These are phyloP conservation scores for Blennius ocellaris DNA, from an alignment of 2,113 vertebrate genomes.

Conservation along the genomic window DNA sequence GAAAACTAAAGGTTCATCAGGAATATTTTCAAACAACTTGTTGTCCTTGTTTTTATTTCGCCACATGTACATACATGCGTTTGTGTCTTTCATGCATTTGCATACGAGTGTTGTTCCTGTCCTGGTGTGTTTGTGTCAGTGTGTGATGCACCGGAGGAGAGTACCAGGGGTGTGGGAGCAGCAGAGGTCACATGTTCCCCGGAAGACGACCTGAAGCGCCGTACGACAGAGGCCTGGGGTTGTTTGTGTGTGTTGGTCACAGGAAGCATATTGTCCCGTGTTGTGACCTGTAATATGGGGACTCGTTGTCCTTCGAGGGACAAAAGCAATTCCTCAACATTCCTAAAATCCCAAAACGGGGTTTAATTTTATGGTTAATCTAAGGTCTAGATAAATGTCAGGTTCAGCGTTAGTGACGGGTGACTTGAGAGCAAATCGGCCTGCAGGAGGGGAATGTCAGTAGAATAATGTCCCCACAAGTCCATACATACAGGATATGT, in stretches of 20 bases:
- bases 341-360: too few relatives aligned
- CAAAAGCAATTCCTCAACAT: too few relatives aligned
- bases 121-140: background rate
- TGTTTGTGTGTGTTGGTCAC: constrained; percentile 3
- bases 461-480: too few relatives aligned
- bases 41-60: background rate
- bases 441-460: too few relatives aligned
- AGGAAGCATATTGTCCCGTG: background rate
- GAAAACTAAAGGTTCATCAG: too few relatives aligned
- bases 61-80: background rate
- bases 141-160: constrained; percentile 12
- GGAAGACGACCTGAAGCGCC: constrained; percentile 12
- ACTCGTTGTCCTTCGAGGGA: too few relatives aligned
- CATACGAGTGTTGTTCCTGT: background rate
- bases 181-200: constrained; percentile 42
- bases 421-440: too few relatives aligned
- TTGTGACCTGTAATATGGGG: background rate
- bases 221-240: constrained; percentile 9
- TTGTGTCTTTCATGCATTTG: background rate
- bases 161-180: constrained; percentile 9
- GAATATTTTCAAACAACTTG: too few relatives aligned
- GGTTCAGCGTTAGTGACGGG: too few relatives aligned
- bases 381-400: too few relatives aligned
- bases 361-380: too few relatives aligned
- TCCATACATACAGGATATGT: too few relatives aligned